A percentile compares a stretch with the other conserved stretches of the same genome.
These are phyloP conservation scores for Prionace glauca DNA, from an alignment of 2,797 vertebrate genomes.

Conservation along the genomic window DNA sequence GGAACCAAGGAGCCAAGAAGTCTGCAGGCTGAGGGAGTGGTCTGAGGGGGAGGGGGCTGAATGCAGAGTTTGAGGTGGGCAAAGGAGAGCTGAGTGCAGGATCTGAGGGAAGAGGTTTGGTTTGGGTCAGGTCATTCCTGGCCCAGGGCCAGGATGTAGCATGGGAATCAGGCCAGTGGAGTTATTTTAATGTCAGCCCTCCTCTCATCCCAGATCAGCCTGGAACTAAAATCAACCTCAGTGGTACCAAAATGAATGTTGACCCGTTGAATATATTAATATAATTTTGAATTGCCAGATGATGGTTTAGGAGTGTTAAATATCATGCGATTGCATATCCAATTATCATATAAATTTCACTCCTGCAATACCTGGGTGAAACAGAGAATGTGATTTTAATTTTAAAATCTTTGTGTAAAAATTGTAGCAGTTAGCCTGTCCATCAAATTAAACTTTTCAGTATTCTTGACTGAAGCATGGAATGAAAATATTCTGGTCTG, in stretches of 20 bases:
- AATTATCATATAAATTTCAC: neutral
- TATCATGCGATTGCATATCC: neutral
- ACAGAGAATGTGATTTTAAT: neutral
- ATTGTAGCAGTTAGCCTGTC: neutral
- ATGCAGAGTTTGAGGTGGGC: too few species aligned
- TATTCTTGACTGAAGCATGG: neutral
- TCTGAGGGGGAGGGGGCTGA: too few species aligned
- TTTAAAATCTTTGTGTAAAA: neutral
- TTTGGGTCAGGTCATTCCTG: too few species aligned
- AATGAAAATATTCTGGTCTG: neutral
- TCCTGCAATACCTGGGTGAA: neutral
- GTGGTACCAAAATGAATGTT: neutral
- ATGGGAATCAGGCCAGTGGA: neutral
- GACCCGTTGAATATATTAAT: neutral
- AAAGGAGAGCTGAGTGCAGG: too few species aligned
- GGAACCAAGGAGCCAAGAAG: too few species aligned
- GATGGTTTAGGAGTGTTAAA: neutral
- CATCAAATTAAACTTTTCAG: neutral
- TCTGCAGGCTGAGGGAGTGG: too few species aligned
- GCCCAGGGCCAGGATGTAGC: neutral
- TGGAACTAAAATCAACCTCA: neutral
- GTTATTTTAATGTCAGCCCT: too few species aligned
- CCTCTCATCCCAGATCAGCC: neutral
- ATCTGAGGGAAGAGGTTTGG: too few species aligned
- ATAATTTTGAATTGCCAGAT: neutral